Evolutionary conservation across 2,113 vertebrate genomes (phyloP).

Genomic region (Antechinus stuartii): DNA sequence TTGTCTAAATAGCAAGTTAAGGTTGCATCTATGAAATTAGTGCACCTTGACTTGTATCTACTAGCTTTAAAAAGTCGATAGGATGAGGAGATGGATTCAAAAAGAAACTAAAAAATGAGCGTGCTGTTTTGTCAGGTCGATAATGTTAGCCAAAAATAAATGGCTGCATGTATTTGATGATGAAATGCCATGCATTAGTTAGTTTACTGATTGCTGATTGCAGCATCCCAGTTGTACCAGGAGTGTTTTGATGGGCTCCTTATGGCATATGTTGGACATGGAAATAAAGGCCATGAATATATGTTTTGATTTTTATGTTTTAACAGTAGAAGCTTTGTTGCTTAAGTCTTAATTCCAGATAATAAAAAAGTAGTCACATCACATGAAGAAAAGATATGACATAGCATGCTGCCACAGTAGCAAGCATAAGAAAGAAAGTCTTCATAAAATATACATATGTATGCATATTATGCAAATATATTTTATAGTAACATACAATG

Average conservation of each 20-base stretch:
- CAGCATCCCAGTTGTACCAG: slow-evolving; percentile 73
- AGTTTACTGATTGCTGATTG: slow-evolving; percentile 65
- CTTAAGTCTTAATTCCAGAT: slow-evolving; percentile 82
- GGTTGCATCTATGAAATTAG: slow-evolving; percentile 84
- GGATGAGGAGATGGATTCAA: slow-evolving; percentile 65
- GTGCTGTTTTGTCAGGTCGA: slow-evolving; percentile 47
- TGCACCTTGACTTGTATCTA: slow-evolving; percentile 82
- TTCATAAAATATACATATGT: slow-evolving; percentile 85
- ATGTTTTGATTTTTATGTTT: slow-evolving; percentile 79
- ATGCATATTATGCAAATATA: slow-evolving; percentile 89
- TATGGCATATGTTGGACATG: slow-evolving; percentile 70
- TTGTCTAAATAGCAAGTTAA: slow-evolving; percentile 86
- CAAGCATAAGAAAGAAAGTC: slow-evolving; percentile 84
- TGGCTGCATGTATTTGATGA: slow-evolving; percentile 61
- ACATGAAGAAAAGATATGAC: slow-evolving; percentile 84
- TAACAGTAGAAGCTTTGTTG: slow-evolving; percentile 77
- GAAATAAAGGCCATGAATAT: slow-evolving; percentile 83
- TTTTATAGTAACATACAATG: slow-evolving; percentile 86
- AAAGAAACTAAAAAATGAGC: slow-evolving; percentile 73
- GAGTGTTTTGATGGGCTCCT: slow-evolving; percentile 60
- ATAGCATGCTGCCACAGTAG: slow-evolving; percentile 85
- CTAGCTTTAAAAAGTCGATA: slow-evolving; percentile 81
- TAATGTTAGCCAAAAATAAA: slow-evolving; percentile 73
- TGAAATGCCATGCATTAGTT: slow-evolving; percentile 58
- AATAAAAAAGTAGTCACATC: slow-evolving; percentile 82